Evolutionary conservation across 2,888 invertebrate genomes (phyloP).

Genomic region (Alcis repandata): DNA sequence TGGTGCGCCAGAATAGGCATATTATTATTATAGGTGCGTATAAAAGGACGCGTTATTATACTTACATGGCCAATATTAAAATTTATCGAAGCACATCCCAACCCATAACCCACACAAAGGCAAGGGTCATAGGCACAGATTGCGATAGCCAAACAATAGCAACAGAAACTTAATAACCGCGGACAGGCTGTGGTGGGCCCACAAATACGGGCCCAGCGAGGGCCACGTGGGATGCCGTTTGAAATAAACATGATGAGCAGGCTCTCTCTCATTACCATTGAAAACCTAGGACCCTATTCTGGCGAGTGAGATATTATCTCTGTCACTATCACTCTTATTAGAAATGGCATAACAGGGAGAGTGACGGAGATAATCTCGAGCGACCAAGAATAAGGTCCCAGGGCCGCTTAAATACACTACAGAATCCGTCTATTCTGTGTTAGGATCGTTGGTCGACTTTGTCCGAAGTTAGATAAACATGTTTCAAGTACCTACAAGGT

Average conservation of each 20-base stretch:
- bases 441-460: constrained; percentile 15
- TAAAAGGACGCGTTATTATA: no score
- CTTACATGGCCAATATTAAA: constrained; percentile 28
- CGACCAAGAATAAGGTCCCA: no score
- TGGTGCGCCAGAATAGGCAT: no score
- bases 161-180: constrained; percentile 43
- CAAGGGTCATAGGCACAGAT: constrained; percentile 46
- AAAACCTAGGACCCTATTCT: no score
- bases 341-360: no score
- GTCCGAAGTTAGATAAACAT: constrained; percentile 11
- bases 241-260: constrained; percentile 59
- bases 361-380: no score
- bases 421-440: neutral
- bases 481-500: constrained; percentile 16
- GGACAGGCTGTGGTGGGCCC: constrained; percentile 29
- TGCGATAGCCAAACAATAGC: constrained; percentile 49
- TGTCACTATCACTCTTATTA: no score
- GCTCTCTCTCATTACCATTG: constrained; percentile 65
- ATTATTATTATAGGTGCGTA: neutral
- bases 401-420: constrained; percentile 32
- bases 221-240: constrained; percentile 58
- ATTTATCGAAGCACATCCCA: constrained; percentile 33
- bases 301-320: no score
- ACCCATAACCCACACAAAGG: constrained; percentile 41
- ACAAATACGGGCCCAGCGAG: constrained; percentile 45